These are phyloP conservation scores for Prochilodus magdalenae DNA, from an alignment of 2,113 vertebrate species.

Conservation along the genomic window DNA sequence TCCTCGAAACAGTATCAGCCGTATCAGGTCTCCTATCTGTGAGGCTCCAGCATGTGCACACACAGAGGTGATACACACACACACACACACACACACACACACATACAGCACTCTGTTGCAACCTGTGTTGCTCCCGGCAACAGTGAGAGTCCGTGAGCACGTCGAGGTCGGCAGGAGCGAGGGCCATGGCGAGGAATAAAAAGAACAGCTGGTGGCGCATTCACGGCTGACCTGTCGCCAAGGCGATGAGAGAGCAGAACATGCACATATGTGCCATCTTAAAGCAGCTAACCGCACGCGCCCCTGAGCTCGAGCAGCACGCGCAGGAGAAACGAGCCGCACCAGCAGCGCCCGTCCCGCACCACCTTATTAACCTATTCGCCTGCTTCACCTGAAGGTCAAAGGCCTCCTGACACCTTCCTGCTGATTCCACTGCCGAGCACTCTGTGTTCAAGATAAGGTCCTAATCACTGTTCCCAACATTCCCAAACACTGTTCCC, in stretches of 20 bases:
- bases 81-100: background rate
- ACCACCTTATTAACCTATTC: conserved; percentile 5
- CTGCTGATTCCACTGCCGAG: background rate
- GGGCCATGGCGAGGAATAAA: conserved; percentile 13
- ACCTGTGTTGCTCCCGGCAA: background rate
- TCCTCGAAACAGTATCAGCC: no score
- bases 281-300: background rate
- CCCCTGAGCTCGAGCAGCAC: background rate
- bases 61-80: background rate
- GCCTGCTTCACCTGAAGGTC: background rate
- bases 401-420: conserved; percentile 14
- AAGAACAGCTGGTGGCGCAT: conserved; percentile 38
- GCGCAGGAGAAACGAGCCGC: background rate
- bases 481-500: no score
- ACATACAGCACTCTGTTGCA: background rate
- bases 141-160: conserved; percentile 14
- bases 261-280: conserved; percentile 4
- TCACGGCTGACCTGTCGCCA: conserved; percentile 45
- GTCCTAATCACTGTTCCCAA: no score
- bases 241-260: conserved; percentile 8
- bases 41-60: background rate
- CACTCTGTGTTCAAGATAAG: no score
- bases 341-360: no score
- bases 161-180: background rate
- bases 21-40: no score